Conservation (phyloP, 2,797 vertebrate genomes). For the Champsocephalus esox region DNA sequence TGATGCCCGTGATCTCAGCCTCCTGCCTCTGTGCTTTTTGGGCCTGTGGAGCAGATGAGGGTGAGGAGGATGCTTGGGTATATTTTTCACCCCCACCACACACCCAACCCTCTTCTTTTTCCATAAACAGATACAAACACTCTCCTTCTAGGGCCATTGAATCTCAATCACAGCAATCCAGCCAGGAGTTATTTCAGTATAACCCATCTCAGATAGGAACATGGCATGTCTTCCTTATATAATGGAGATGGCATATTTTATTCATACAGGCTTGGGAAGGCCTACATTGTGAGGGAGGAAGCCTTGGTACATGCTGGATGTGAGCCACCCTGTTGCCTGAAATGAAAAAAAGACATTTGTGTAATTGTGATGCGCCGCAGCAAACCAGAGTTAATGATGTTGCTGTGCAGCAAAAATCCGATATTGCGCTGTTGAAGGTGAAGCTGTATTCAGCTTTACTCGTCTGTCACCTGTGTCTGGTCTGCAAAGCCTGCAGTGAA, state of each 20-base stretch:
- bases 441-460: not conserved
- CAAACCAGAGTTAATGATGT: not conserved
- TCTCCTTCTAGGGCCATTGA: conserved; percentile 1
- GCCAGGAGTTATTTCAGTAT: conserved; percentile 29
- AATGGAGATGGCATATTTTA: conserved; percentile 72
- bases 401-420: conserved; percentile 19
- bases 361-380: not conserved
- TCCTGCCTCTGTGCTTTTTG: conserved; percentile 31
- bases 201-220: conserved; percentile 12
- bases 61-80: conserved; percentile 50
- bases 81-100: not conserved
- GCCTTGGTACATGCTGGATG: conserved; percentile 36
- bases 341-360: not conserved
- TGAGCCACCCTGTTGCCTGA: conserved; percentile 49
- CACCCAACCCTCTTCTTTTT: not conserved
- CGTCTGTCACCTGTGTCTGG: conserved; percentile 22
- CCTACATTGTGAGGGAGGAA: conserved; percentile 37
- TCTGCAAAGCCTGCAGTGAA: conserved; percentile 36
- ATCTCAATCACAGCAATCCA: conserved; percentile 44
- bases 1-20: conserved; percentile 46
- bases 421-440: not conserved
- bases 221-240: conserved; percentile 59
- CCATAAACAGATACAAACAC: conserved; percentile 33
- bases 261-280: conserved; percentile 60
- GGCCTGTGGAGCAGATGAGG: conserved; percentile 60